These are phyloP conservation scores for Neria commutata DNA, from an alignment of 2,888 invertebrate genomes.

Conservation along the genomic window DNA sequence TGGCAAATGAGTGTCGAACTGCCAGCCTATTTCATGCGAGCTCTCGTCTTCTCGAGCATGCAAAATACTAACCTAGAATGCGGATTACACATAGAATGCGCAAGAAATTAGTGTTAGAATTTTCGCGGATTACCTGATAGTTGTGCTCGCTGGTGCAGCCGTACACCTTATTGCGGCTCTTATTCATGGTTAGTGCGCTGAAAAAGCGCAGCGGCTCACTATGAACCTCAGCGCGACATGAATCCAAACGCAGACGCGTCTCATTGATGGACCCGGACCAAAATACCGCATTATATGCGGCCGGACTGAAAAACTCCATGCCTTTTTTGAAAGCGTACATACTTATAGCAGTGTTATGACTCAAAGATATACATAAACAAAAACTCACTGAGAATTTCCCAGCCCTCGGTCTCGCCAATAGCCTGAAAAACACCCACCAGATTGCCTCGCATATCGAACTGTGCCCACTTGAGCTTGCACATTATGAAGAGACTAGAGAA, in stretches of 20 bases:
- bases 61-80: slow-evolving; percentile 43
- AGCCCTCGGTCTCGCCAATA: slow-evolving; percentile 67
- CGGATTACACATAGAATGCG: not conserved
- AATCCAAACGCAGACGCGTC: slow-evolving; percentile 72
- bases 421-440: slow-evolving; percentile 67
- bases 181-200: slow-evolving; percentile 72
- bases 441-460: slow-evolving; percentile 80
- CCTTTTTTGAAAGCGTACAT: slow-evolving; percentile 59
- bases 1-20: slow-evolving; percentile 67
- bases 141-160: slow-evolving; percentile 72
- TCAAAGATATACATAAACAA: not conserved
- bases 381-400: slow-evolving; percentile 76
- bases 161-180: slow-evolving; percentile 70
- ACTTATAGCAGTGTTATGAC: not conserved
- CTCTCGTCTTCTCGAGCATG: slow-evolving; percentile 44
- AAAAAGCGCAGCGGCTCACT: slow-evolving; percentile 49
- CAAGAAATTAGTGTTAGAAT: too few relatives aligned
- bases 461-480: slow-evolving; percentile 77
- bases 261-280: slow-evolving; percentile 86
- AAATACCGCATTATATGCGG: slow-evolving; percentile 74
- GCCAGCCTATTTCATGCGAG: slow-evolving; percentile 64
- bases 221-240: slow-evolving; percentile 59
- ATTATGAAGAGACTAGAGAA: slow-evolving; percentile 71
- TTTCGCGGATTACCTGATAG: slow-evolving; percentile 63
- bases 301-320: slow-evolving; percentile 74